These are phyloP conservation scores for Falco rusticolus DNA, from an alignment of 2,797 vertebrate genomes.

Conservation along the genomic window DNA sequence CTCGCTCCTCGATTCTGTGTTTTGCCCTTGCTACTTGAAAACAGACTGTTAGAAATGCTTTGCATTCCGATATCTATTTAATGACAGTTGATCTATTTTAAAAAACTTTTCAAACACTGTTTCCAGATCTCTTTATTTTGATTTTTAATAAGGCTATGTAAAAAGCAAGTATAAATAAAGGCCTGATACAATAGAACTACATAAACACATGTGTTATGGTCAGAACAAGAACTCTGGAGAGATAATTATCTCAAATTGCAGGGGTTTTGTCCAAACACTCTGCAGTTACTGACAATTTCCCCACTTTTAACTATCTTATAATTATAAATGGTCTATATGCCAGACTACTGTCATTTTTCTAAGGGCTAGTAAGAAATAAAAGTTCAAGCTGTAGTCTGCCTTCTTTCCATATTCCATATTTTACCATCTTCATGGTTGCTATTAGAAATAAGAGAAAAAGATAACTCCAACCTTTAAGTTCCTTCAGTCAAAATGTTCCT, in stretches of 20 bases:
- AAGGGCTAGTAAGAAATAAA: conserved; percentile 42
- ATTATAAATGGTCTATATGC: conserved; percentile 48
- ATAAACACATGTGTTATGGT: conserved; percentile 46
- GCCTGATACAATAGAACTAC: conserved; percentile 12
- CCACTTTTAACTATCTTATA: conserved; percentile 55
- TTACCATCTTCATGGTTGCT: background rate
- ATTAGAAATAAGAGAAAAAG: background rate
- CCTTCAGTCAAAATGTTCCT: background rate
- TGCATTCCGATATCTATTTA: conserved; percentile 6
- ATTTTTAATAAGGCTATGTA: conserved; percentile 43
- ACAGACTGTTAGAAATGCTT: background rate
- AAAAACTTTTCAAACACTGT: conserved; percentile 45
- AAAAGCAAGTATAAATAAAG: conserved; percentile 59
- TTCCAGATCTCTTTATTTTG: conserved; percentile 47
- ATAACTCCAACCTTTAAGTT: background rate
- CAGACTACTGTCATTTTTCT: conserved; percentile 35
- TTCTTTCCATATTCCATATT: background rate
- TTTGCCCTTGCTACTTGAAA: background rate
- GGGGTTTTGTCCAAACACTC: conserved; percentile 53
- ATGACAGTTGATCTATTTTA: conserved; percentile 27
- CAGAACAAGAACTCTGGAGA: conserved; percentile 46
- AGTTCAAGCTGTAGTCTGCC: conserved; percentile 2
- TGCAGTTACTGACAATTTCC: conserved; percentile 57
- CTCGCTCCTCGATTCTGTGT: fast-evolving
- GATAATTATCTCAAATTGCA: conserved; percentile 67